phyloP scores from a whole-genome alignment of 2,113 vertebrate genomes.

The Dolichallabes microphthalmus region DNA sequence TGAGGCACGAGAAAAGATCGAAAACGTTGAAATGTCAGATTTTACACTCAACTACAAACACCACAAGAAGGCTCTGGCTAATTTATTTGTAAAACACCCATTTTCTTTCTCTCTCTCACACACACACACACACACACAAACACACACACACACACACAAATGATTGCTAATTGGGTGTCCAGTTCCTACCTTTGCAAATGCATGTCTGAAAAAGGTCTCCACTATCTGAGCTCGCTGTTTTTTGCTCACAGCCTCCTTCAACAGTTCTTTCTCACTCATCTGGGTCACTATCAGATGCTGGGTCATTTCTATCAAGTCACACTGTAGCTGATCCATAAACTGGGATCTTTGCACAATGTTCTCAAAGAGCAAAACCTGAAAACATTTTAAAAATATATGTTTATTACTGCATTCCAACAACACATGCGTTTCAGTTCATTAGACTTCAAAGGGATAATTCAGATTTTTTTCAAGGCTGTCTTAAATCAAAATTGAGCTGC shows the following conservation, averaged over 20 bases:
- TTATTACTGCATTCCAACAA: background rate
- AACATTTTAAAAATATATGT: background rate
- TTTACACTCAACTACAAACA: slow-evolving; percentile 18
- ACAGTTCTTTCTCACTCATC: slow-evolving; percentile 76
- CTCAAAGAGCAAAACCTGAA: slow-evolving; percentile 86
- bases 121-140: background rate
- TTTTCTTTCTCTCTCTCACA: too few species aligned
- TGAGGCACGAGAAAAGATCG: slow-evolving; percentile 55
- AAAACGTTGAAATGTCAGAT: slow-evolving; percentile 41
- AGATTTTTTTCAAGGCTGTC: too few species aligned
- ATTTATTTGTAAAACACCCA: background rate
- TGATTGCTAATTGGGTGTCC: background rate
- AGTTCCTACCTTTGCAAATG: slow-evolving; percentile 83
- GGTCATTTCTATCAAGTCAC: slow-evolving; percentile 51
- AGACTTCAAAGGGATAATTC: background rate
- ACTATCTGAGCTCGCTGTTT: slow-evolving; percentile 84
- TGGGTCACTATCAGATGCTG: slow-evolving; percentile 67
- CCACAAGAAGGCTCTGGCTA: background rate
- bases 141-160: background rate
- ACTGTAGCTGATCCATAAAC: slow-evolving; percentile 73
- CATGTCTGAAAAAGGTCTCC: slow-evolving; percentile 91
- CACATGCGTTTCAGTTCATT: background rate
- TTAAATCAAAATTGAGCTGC: too few species aligned
- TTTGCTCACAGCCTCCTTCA: slow-evolving; percentile 83
- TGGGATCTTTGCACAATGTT: slow-evolving; percentile 70